phyloP scores from a whole-genome alignment of 2,113 vertebrate genomes.

The Pseudopodoces humilis region DNA sequence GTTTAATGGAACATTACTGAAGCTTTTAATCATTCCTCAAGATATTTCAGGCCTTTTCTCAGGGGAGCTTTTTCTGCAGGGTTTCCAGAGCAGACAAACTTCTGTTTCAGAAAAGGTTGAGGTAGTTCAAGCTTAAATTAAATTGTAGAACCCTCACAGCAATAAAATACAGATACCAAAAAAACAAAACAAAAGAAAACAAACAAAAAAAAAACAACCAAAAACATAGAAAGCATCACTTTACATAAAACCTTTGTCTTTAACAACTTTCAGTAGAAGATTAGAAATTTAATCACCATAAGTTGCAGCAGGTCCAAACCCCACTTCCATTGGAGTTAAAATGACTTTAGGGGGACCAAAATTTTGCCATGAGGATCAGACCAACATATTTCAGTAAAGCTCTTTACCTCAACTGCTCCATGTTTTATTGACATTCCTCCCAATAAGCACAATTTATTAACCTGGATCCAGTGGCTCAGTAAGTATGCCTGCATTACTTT shows the following conservation, averaged over 20 bases:
- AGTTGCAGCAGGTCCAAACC: background rate
- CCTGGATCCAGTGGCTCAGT: background rate
- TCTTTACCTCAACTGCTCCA: background rate
- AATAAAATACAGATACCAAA: constrained; percentile 28
- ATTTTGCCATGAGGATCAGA: background rate
- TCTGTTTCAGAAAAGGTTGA: constrained; percentile 44
- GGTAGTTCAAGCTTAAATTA: constrained; percentile 27
- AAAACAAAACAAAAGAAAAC: background rate
- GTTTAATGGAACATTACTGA: constrained; percentile 75
- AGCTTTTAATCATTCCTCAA: constrained; percentile 73
- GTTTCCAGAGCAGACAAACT: constrained; percentile 35
- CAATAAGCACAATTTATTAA: background rate
- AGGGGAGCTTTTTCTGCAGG: constrained; percentile 32
- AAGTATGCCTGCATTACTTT: background rate
- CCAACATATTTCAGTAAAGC: background rate
- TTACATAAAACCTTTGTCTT: background rate
- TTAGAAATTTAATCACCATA: background rate
- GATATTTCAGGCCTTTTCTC: constrained; percentile 59
- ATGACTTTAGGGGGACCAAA: background rate
- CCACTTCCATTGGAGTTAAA: background rate
- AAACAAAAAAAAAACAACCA: no score
- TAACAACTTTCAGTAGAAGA: background rate
- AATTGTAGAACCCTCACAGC: constrained; percentile 13
- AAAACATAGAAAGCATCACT: background rate
- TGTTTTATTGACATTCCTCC: background rate